phyloP scores from a whole-genome alignment of 1,140 invertebrate genomes.

The Orius insidiosus region DNA sequence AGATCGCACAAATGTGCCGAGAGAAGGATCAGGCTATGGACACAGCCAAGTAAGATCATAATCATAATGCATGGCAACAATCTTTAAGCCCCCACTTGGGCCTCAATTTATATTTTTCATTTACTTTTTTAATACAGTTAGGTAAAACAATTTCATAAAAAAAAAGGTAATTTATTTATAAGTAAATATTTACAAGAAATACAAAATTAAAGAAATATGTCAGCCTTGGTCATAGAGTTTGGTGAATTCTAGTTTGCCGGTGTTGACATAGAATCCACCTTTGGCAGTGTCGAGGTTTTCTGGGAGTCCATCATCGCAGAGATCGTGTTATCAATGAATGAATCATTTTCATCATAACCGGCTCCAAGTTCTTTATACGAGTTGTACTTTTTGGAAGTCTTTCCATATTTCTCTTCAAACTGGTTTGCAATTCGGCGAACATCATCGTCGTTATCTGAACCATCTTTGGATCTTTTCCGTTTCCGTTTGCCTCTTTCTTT shows the following conservation, averaged over 20 bases:
- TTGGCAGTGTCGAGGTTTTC: slow-evolving; percentile 73
- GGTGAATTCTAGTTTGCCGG: slow-evolving; percentile 71
- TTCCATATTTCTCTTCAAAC: slow-evolving; percentile 66
- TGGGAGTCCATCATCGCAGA: slow-evolving; percentile 87
- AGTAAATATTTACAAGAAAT: no score
- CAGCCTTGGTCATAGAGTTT: neutral
- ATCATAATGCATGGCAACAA: no score
- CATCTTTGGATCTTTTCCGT: slow-evolving; percentile 31
- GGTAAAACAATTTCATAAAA: no score
- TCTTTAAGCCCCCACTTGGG: no score
- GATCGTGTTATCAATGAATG: slow-evolving; percentile 96
- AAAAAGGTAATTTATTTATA: no score
- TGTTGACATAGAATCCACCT: slow-evolving; percentile 93
- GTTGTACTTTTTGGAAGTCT: slow-evolving; percentile 40
- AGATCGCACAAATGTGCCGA: slow-evolving; percentile 22
- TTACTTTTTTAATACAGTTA: no score
- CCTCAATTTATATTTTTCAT: no score
- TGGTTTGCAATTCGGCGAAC: no score
- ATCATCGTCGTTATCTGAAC: slow-evolving; percentile 51
- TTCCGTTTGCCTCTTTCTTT: slow-evolving; percentile 27
- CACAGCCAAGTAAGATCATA: slow-evolving; percentile 7
- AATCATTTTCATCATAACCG: slow-evolving; percentile 89
- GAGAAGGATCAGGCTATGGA: slow-evolving; percentile 25
- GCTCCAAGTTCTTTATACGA: slow-evolving; percentile 83
- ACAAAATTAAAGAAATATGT: no score